A percentile compares a stretch with the other conserved stretches of the same genome.
Evolutionary conservation across 1,140 invertebrate species (phyloP).

Genomic region (Cataglyphis hispanica): DNA sequence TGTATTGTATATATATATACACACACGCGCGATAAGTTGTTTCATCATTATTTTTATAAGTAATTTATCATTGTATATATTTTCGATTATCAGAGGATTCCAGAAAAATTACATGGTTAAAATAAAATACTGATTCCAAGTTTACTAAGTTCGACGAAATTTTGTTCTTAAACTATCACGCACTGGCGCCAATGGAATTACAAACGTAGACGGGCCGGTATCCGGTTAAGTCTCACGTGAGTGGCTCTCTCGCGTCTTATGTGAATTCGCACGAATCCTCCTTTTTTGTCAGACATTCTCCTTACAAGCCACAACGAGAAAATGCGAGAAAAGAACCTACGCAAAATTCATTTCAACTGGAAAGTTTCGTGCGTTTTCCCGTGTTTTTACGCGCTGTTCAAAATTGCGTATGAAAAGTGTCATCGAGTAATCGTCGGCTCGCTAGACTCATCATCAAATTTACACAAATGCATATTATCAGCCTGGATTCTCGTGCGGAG

Average conservation of each 20-base stretch:
- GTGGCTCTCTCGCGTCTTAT: slow-evolving; percentile 77
- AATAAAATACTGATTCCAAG: background rate
- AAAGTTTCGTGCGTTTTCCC: slow-evolving; percentile 27
- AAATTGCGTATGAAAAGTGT: slow-evolving; percentile 47
- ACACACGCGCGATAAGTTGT: too few relatives aligned
- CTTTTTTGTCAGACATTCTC: slow-evolving; percentile 76
- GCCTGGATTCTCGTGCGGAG: slow-evolving; percentile 26
- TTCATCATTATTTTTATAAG: too few relatives aligned
- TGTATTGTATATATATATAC: background rate
- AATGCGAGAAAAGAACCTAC: slow-evolving; percentile 47
- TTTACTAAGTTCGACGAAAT: background rate
- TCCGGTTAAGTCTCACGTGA: slow-evolving; percentile 80
- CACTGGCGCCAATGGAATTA: slow-evolving; percentile 75
- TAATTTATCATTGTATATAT: background rate
- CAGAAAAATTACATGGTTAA: background rate
- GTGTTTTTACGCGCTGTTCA: background rate
- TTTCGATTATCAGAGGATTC: background rate
- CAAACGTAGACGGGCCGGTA: slow-evolving; percentile 77
- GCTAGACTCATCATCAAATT: slow-evolving; percentile 17
- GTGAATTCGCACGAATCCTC: slow-evolving; percentile 80
- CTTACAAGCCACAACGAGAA: slow-evolving; percentile 49
- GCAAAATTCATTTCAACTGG: slow-evolving; percentile 39
- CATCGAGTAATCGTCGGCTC: background rate
- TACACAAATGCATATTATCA: slow-evolving; percentile 19
- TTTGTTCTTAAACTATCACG: background rate